Percentiles rank a stretch among this genome's conserved stretches.
phyloP scores from a whole-genome alignment of 2,888 invertebrate genomes.

The Artemia sp. region DNA sequence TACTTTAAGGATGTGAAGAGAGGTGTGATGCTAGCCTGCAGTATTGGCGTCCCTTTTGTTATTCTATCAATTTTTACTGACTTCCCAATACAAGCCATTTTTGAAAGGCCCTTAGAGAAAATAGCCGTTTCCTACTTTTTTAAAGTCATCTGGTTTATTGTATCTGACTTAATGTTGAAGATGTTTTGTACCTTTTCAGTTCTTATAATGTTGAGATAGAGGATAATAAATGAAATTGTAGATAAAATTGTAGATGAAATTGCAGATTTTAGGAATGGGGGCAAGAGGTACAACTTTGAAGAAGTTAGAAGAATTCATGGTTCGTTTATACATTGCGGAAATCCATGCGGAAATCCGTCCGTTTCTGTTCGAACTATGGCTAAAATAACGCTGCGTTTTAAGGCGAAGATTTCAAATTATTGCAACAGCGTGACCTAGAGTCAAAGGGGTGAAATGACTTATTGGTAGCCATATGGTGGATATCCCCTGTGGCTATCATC shows the following conservation, averaged over 20 bases:
- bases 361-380: no score
- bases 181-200: not conserved
- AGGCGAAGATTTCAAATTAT: no score
- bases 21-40: not conserved
- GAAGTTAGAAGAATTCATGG: not conserved
- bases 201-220: not conserved
- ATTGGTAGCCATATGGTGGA: no score
- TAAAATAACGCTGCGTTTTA: no score
- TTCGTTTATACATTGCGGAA: no score
- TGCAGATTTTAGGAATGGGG: not conserved
- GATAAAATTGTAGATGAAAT: not conserved
- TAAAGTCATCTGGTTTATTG: slow-evolving; percentile 2
- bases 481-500: no score
- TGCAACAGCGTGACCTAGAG: no score
- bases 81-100: not conserved
- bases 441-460: no score
- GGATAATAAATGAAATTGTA: not conserved
- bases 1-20: not conserved
- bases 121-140: not conserved
- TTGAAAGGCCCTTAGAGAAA: not conserved
- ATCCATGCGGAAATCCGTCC: no score
- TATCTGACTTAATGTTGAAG: not conserved
- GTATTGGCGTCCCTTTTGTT: not conserved
- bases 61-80: not conserved
- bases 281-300: not conserved